phyloP scores from a whole-genome alignment of 2,797 vertebrate genomes.

The Botia kubotai region DNA sequence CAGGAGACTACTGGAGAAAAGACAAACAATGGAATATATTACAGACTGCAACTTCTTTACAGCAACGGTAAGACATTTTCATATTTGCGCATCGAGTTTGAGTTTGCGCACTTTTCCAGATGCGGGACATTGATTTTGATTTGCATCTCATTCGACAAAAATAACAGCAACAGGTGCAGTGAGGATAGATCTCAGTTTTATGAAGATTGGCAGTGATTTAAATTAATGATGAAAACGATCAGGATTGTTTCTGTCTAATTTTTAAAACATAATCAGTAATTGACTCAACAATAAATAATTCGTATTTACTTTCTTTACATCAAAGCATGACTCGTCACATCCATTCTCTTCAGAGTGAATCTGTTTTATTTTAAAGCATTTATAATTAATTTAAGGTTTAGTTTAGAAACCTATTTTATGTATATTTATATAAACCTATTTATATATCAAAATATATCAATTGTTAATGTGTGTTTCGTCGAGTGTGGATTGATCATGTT shows the following conservation, averaged over 20 bases:
- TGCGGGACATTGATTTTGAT: conserved; percentile 25
- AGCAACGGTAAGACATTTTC: conserved; percentile 89
- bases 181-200: conserved; percentile 10
- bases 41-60: conserved; percentile 96
- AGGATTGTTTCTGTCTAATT: conserved; percentile 13
- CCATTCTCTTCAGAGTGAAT: not conserved
- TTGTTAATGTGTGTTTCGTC: conserved; percentile 32
- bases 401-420: conserved; percentile 2
- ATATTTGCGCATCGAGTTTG: conserved; percentile 20
- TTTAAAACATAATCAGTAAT: conserved; percentile 21
- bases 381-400: conserved; percentile 40
- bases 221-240: conserved; percentile 8
- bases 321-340: not conserved
- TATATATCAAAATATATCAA: conserved; percentile 2
- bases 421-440: no score
- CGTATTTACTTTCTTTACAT: conserved; percentile 4
- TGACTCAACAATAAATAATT: conserved; percentile 1
- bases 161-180: conserved; percentile 32
- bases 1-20: conserved; percentile 97
- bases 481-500: conserved; percentile 40
- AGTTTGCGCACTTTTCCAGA: conserved; percentile 26
- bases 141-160: conserved; percentile 34
- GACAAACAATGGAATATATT: conserved; percentile 99
- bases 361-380: conserved; percentile 32
- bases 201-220: conserved; percentile 25